Evolutionary conservation across 2,888 invertebrate species (phyloP), one percentile per base, ranked within the genome.

Genomic region (Tetrapedia diversipes): DNA sequence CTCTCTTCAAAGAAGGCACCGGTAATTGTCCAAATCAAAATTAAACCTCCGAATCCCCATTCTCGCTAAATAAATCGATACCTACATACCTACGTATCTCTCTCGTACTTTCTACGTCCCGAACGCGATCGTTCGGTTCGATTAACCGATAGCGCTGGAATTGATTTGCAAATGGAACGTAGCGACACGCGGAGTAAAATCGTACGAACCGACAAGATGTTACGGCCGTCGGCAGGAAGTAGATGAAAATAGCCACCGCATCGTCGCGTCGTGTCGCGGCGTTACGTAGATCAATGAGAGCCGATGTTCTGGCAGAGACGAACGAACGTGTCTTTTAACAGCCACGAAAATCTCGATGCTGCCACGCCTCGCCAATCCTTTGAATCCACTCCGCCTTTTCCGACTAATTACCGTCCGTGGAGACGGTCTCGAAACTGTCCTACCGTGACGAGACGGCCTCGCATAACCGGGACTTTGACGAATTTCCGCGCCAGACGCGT

Each of bases 291-390:
- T 84, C 84, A 84, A 82, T 78, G 74, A 71, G 59, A 75, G 59
- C 82, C 83, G 81, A 79, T 78, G 60, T 53, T 49, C 39, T n/a
- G 67, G 60, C 64, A 24, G 37, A 65, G 80, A 81, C 79, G 78
- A 77, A 57, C 65, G 82, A 79, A 57, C 74, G 82, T 29, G 63
- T 82, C 81, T 86, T 81, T 86, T 68, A 54, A 66, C 84, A 67
- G 57, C 27, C 53, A 76, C 45, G 66, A 69, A 54, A 63, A 81
- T 77, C 79, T 80, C 76, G 80, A 70, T 79, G 79, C 65, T 70
- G 81, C 85, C 88, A 89, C 89, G 89, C 89, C 89, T 89, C 32
- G 85, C 79, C 88, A 88, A 89, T 89, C 89, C 88, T 89, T 90
- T 90, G 84, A 86, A 82, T 84, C 82, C 75, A 72, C 87, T 84